Conservation (phyloP, 2,113 vertebrate genomes). For the Corythornis cristatus region DNA sequence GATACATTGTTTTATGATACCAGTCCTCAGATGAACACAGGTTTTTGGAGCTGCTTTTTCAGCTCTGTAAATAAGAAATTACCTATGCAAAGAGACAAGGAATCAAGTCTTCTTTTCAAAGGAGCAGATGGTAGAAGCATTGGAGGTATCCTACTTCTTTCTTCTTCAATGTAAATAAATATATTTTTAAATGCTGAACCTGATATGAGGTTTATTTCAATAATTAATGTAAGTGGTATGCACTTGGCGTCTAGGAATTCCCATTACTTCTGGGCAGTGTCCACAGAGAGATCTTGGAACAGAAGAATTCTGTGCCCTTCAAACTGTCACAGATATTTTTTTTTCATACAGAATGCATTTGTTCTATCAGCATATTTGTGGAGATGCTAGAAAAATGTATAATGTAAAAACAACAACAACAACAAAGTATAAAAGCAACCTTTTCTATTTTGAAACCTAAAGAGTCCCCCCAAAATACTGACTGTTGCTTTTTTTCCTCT, state of each 20-base stretch:
- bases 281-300: slow-evolving; percentile 49
- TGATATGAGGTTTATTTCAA: slow-evolving; percentile 65
- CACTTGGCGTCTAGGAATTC: slow-evolving; percentile 54
- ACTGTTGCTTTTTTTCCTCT: background rate
- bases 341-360: slow-evolving; percentile 26
- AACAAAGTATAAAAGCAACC: background rate
- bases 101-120: slow-evolving; percentile 7
- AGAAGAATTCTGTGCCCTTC: slow-evolving; percentile 37
- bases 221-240: slow-evolving; percentile 63
- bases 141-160: background rate
- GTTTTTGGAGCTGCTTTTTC: slow-evolving; percentile 14
- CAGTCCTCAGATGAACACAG: background rate
- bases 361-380: slow-evolving; percentile 33
- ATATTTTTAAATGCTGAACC: slow-evolving; percentile 64
- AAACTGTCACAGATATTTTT: background rate
- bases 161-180: slow-evolving; percentile 55
- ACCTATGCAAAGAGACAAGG: slow-evolving; percentile 7
- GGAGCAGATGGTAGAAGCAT: slow-evolving; percentile 54
- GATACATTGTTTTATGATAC: background rate
- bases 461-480: slow-evolving; percentile 8
- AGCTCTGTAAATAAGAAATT: slow-evolving; percentile 49
- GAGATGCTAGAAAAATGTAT: slow-evolving; percentile 2
- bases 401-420: background rate
- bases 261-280: slow-evolving; percentile 59
- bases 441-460: slow-evolving; percentile 35